Evolutionary conservation across 2,113 vertebrate species (phyloP), one percentile per base, ranked within the genome.

Genomic region (Scomber japonicus): DNA sequence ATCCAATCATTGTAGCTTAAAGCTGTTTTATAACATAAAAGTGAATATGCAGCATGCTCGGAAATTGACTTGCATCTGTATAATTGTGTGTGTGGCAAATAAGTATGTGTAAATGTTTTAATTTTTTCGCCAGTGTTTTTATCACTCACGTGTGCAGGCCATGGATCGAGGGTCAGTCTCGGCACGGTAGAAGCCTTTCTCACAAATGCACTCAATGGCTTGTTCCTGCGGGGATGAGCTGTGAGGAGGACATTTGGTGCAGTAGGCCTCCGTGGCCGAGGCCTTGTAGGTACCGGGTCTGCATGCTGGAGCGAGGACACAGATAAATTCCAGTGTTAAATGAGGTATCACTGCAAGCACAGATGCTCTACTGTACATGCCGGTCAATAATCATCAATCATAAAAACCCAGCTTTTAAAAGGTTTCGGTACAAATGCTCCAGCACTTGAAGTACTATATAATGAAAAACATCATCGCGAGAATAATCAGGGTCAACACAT

Each of bases 241-340:
- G 90, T 96, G 94, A 5, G 94, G 93, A 31, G 96, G 96, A 74
- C 96, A 96, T 84, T 95, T 95, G 81, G 90, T 93, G 89, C 96
- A 96, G 93, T 94, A 95, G 67, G 94, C 91, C 46, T 96, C 95
- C 6, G 93, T 93, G 74, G 94, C 91, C 2, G 93, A 94, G 53
- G 95, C 95, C 89, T 95, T 96, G 92, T 95, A 96, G 76, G 94
- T 95, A 27, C 95, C 95, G 2, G 94, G 93, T 77, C 94, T 90
- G 87, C 96, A 96, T 0, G 95, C 96, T 96, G 88, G 12, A 86
- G 66, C 0, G 51, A 63, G 69, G 53, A 86, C 46, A 82, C 3
- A 82, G 24, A 76, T 12, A 77, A 54, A 81, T 15, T 51, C 24
- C 24, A 9, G 17, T 40, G 55, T 80, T 30, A 83, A 55, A 61